Evolutionary conservation across 2,113 vertebrate genomes (phyloP), one percentile per base, ranked within the genome.

Genomic region (Leptobrachium leishanense): DNA sequence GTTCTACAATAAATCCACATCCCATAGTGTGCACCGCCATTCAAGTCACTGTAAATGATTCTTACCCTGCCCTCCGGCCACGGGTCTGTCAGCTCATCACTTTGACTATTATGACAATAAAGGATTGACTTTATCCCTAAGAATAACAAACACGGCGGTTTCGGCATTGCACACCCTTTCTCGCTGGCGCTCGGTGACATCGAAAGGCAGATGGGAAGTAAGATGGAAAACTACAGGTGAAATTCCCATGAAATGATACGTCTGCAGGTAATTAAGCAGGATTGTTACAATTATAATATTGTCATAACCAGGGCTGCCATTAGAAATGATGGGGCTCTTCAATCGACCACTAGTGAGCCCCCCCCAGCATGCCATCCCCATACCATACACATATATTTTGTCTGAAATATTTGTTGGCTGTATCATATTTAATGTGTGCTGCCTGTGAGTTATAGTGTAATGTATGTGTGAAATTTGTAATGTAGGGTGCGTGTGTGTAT

Each of bases 81-180:
- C 46, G 43, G 79, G 43, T 4, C 5, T 54, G 44, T 9, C 6
- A 13, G n/a, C 67, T 69, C 65, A 43, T 77, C 53, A 10, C 7
- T 53, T 15, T 3, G 42, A 42, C 42, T 62, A 2, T 70, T 83
- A 63, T 75, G 77, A 42, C 69, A 64, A 77, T 75, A 81, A 9
- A 42, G 2, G 79, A 31, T 3, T 73, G 63, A 1, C 6, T 67
- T 57, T 2, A 0, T 4, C 20, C 44, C 71, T 75, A 66, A 15
- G 8, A 64, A 10, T 39, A 50, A 85, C 72, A 43, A 11, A 1
- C 5, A 46, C 1, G 42, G 13, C 68, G 44, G 53, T 9, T 65
- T 42, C 50, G 57, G 3, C 0, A 5, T 40, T 13, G 2, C 0
- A 43, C n/a, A 39, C 12, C 57, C 76, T 67, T 65, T 42, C 11